Percentiles rank a stretch among this genome's conserved stretches.
Conservation (phyloP, 2,113 vertebrate species). For the Vombatus ursinus region DNA sequence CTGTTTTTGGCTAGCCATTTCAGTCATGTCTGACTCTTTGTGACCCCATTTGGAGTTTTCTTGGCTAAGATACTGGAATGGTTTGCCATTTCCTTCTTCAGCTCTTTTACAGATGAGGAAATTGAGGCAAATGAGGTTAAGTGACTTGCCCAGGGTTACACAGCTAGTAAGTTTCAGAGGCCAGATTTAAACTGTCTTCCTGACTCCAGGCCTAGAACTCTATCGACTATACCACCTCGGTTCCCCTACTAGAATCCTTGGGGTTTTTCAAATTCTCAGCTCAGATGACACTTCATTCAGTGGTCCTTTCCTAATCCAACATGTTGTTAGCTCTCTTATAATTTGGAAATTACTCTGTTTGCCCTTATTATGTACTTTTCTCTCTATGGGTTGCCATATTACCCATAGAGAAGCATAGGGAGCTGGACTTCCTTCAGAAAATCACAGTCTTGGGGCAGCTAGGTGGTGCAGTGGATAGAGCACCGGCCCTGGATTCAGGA, state of each 20-base stretch:
- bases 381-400: neutral
- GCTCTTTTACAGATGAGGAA: too few species aligned
- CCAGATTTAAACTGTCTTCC: neutral
- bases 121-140: too few species aligned
- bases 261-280: neutral
- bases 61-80: too few species aligned
- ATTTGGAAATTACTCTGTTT: neutral
- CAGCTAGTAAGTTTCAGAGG: neutral
- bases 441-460: neutral
- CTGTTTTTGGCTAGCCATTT: too few species aligned
- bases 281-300: neutral
- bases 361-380: neutral
- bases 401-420: neutral
- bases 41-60: too few species aligned
- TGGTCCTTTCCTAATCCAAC: neutral
- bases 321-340: neutral
- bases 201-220: neutral
- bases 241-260: neutral
- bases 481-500: too few species aligned
- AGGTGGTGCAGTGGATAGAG: too few species aligned
- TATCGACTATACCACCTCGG: neutral
- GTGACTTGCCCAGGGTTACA: neutral
- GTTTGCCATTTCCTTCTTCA: too few species aligned
- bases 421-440: neutral
- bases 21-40: too few species aligned